A percentile compares a stretch with the other conserved stretches of the same genome.
phyloP scores from a whole-genome alignment of 1,140 invertebrate species.

The Hycleus cichorii region DNA sequence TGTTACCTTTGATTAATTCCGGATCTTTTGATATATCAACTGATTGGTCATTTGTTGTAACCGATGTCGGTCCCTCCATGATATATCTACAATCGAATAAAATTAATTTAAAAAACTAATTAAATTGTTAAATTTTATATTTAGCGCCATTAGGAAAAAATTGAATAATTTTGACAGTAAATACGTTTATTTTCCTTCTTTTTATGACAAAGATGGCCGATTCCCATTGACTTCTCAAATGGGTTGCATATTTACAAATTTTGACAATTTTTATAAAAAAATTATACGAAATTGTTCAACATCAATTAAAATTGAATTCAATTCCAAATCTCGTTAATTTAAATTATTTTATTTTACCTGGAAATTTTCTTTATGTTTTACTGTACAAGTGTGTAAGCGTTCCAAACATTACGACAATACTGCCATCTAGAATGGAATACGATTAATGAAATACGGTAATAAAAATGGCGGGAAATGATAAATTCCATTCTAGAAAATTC shows the following conservation, averaged over 20 bases:
- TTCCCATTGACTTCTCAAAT: conserved; percentile 18
- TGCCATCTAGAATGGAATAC: conserved; percentile 11
- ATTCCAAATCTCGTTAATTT: not conserved
- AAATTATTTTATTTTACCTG: conserved; percentile 14
- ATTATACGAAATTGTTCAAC: conserved; percentile 5
- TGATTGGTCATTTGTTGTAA: conserved; percentile 5
- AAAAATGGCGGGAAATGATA: too few species aligned
- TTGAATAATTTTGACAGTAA: conserved; percentile 10
- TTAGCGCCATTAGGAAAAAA: conserved; percentile 24
- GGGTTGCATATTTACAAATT: conserved; percentile 23
- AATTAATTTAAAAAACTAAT: not conserved
- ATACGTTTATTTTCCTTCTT: conserved; percentile 19
- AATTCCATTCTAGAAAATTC: too few species aligned
- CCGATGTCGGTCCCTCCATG: conserved; percentile 1
- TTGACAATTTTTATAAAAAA: conserved; percentile 4
- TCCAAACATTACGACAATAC: conserved; percentile 31
- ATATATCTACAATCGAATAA: conserved; percentile 16
- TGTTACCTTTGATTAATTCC: conserved; percentile 28
- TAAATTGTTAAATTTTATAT: conserved; percentile 17
- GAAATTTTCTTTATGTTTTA: conserved; percentile 10
- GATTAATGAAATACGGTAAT: too few species aligned
- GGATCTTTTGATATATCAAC: conserved; percentile 26
- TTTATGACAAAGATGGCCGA: conserved; percentile 29
- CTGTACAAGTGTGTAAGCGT: conserved; percentile 23
- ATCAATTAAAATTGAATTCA: not conserved